A percentile compares a stretch with the other conserved stretches of the same genome.
phyloP scores from a whole-genome alignment of 2,113 vertebrate species.

The Oryctolagus cuniculus region DNA sequence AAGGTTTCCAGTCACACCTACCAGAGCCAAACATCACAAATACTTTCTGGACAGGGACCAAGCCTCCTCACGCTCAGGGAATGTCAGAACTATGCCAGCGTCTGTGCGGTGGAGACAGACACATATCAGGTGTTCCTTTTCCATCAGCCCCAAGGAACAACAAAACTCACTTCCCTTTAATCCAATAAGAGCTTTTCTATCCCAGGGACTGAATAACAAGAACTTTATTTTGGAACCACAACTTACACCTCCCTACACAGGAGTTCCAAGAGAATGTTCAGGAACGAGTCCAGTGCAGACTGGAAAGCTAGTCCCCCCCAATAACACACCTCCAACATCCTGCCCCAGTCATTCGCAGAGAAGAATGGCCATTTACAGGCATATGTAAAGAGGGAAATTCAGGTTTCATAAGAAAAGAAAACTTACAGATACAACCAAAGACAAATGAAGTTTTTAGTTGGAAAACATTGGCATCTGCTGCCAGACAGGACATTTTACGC shows the following conservation, averaged over 20 bases:
- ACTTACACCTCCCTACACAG: background rate
- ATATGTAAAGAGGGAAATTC: background rate
- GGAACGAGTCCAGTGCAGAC: background rate
- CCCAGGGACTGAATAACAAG: background rate
- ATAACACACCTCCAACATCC: background rate
- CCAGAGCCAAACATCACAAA: constrained; percentile 74
- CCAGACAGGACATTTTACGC: constrained; percentile 77
- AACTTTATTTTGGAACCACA: constrained; percentile 42
- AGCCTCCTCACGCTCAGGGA: constrained; percentile 72
- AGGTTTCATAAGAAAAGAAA: background rate
- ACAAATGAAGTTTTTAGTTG: background rate
- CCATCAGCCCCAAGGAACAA: constrained; percentile 62
- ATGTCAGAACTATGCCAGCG: constrained; percentile 65
- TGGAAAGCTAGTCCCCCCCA: constrained; percentile 8
- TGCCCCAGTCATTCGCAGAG: constrained; percentile 1
- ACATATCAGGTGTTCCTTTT: constrained; percentile 72
- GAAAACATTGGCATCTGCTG: background rate
- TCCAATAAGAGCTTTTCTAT: constrained; percentile 45
- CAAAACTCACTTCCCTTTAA: constrained; percentile 70
- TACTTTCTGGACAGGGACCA: constrained; percentile 67
- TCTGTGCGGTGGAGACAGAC: constrained; percentile 71
- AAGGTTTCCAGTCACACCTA: constrained; percentile 65
- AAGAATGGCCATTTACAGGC: background rate
- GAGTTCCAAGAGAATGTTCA: constrained; percentile 1
- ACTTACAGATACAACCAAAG: background rate